Percentiles rank a stretch among this genome's conserved stretches.
Conservation (phyloP, 2,888 invertebrate genomes). For the Cephus sareptanus region DNA sequence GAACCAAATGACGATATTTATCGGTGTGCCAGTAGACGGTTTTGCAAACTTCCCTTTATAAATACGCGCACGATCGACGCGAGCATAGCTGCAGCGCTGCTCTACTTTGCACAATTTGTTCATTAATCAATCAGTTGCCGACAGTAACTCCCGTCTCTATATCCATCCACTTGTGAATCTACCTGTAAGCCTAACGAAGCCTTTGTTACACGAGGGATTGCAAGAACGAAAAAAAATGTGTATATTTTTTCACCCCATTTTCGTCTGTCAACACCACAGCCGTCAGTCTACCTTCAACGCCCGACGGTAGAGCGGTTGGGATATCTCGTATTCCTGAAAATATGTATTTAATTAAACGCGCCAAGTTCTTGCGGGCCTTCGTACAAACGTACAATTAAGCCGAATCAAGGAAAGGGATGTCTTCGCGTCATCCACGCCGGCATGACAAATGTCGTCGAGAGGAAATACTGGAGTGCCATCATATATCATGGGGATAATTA, state of each 20-base stretch:
- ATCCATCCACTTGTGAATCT: background rate
- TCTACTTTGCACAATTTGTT: background rate
- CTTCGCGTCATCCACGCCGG: constrained; percentile 40
- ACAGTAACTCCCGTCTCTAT: background rate
- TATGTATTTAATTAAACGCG: background rate
- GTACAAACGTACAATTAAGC: constrained; percentile 8
- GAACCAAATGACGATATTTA: background rate
- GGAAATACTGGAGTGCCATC: constrained; percentile 46
- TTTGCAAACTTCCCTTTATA: background rate
- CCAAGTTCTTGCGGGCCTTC: background rate
- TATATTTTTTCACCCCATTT: background rate
- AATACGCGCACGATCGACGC: too few species aligned
- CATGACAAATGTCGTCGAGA: constrained; percentile 51
- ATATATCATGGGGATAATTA: constrained; percentile 64
- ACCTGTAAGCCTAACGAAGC: background rate
- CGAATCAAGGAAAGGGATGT: constrained; percentile 41
- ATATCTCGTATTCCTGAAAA: background rate
- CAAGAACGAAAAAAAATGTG: background rate
- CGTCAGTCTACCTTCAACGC: background rate
- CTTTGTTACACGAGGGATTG: background rate
- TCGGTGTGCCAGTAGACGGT: background rate
- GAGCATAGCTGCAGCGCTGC: background rate
- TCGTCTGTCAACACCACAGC: background rate
- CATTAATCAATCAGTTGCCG: background rate
- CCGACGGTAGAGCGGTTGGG: background rate